Percentiles rank a stretch among this genome's conserved stretches.
Conservation (phyloP, 2,888 invertebrate genomes). For the Ellobium chinense region DNA sequence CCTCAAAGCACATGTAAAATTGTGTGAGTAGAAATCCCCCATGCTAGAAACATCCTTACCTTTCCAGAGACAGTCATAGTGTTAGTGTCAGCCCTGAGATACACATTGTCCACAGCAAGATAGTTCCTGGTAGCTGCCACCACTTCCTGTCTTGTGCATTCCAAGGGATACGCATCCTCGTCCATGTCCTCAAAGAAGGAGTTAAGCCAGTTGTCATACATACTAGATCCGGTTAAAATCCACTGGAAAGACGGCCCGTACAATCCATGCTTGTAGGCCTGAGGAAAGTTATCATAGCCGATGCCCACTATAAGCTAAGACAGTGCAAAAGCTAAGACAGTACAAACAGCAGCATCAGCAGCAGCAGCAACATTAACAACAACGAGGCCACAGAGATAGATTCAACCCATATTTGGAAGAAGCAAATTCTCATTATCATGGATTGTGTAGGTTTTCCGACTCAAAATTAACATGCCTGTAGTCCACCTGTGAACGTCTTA, state of each 20-base stretch:
- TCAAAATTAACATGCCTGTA: no score
- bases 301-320: no score
- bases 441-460: no score
- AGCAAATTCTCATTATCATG: no score
- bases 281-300: background rate
- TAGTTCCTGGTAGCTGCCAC: slow-evolving; percentile 20
- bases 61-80: slow-evolving; percentile 41
- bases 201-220: slow-evolving; percentile 15
- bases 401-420: no score
- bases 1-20: no score
- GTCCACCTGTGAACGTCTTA: no score
- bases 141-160: slow-evolving; percentile 51
- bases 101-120: slow-evolving; percentile 7
- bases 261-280: slow-evolving; percentile 44
- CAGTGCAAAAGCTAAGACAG: no score
- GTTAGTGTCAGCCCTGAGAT: background rate
- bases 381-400: no score
- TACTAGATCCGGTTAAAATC: slow-evolving; percentile 26
- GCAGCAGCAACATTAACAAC: no score
- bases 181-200: background rate
- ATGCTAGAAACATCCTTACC: slow-evolving; percentile 42
- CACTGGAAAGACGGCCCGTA: slow-evolving; percentile 32
- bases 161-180: background rate
- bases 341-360: no score
- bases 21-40: no score